Evolutionary conservation across 2,888 invertebrate genomes (phyloP).

Genomic region (Allygus modestus): DNA sequence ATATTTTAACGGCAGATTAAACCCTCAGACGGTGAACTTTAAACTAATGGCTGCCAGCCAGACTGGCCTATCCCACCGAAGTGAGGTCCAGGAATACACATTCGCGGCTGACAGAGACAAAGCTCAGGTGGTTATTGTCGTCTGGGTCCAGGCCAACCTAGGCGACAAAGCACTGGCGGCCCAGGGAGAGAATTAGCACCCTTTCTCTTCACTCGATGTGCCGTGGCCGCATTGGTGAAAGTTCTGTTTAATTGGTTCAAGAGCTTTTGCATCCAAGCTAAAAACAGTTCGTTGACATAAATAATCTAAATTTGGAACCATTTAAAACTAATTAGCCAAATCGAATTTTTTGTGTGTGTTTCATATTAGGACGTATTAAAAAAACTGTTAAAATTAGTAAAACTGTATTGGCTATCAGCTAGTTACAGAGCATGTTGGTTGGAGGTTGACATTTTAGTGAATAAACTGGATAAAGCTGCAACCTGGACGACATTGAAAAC

Average conservation of each 20-base stretch:
- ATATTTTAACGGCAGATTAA: neutral
- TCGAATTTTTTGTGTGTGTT: no score
- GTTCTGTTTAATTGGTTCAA: constrained; percentile 8
- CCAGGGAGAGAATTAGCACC: neutral
- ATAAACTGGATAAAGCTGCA: no score
- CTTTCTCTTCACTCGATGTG: constrained; percentile 8
- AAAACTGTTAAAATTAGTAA: no score
- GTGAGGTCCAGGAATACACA: neutral
- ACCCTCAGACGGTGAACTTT: constrained; percentile 20
- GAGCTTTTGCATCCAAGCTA: neutral
- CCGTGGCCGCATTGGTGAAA: constrained; percentile 17
- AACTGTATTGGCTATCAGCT: no score
- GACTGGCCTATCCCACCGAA: neutral
- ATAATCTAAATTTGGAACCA: neutral
- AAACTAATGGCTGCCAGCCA: constrained; percentile 23
- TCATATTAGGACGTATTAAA: no score
- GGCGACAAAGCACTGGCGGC: constrained; percentile 3
- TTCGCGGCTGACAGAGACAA: neutral
- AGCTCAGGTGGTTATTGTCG: neutral
- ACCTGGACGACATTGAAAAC: no score
- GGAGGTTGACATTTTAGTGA: no score
- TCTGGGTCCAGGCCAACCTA: neutral
- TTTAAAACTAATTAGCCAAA: no score
- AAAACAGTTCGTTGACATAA: constrained; percentile 9
- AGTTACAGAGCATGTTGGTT: no score